These are phyloP conservation scores for Charadrius vociferus DNA, from an alignment of 2,113 vertebrate genomes.

Conservation along the genomic window DNA sequence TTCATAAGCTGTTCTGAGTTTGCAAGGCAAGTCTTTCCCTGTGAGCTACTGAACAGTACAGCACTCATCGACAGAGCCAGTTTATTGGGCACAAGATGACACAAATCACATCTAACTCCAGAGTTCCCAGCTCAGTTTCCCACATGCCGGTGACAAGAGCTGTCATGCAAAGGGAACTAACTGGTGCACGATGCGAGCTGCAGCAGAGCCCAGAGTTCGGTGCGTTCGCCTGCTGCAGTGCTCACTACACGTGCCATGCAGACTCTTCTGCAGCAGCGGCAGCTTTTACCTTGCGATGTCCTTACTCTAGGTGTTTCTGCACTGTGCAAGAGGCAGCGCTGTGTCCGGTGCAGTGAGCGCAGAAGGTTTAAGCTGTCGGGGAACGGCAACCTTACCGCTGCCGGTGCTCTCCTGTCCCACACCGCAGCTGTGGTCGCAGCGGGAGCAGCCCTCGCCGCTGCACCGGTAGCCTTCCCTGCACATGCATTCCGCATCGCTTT, in stretches of 20 bases:
- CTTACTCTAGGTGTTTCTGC: fast-evolving
- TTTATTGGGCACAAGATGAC: not conserved
- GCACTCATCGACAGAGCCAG: fast-evolving
- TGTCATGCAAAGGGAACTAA: not conserved
- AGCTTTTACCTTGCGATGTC: not conserved
- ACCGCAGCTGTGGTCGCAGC: not conserved
- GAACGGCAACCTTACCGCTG: not conserved
- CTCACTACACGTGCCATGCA: fast-evolving
- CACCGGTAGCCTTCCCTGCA: slow-evolving; percentile 45
- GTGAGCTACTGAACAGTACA: not conserved
- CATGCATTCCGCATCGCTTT: slow-evolving; percentile 8
- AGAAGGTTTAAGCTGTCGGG: not conserved
- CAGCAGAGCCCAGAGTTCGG: fast-evolving
- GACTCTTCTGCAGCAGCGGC: not conserved
- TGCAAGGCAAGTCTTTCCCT: not conserved
- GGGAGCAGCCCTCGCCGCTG: not conserved
- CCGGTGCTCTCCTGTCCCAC: not conserved
- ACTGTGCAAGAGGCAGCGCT: fast-evolving
- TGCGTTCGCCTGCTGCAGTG: not conserved
- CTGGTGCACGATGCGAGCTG: fast-evolving
- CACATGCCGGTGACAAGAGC: not conserved
- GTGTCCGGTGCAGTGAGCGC: fast-evolving
- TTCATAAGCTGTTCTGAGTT: not conserved
- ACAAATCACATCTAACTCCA: not conserved
- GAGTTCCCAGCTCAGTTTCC: not conserved